Conservation (phyloP, 1,140 invertebrate genomes). For the Ceratitis capitata region DNA sequence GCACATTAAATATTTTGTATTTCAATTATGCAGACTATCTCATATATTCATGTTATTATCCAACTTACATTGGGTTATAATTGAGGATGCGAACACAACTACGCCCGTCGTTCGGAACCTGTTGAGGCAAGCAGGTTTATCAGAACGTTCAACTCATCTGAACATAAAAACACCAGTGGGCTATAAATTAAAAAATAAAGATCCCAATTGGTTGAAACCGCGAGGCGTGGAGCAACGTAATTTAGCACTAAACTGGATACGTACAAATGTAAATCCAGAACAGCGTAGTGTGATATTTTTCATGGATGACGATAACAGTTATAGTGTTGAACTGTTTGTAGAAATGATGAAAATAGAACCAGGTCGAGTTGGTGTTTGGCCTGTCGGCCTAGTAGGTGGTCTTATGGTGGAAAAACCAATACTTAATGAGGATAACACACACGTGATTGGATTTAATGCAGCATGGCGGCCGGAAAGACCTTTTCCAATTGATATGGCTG, state of each 20-base stretch:
- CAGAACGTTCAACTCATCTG: conserved; percentile 55
- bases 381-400: conserved; percentile 94
- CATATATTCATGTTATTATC: conserved; percentile 89
- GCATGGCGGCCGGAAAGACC: conserved; percentile 86
- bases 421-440: conserved; percentile 72
- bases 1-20: conserved; percentile 28
- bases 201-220: conserved; percentile 90
- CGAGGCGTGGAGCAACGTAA: conserved; percentile 96
- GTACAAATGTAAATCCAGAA: conserved; percentile 71
- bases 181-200: conserved; percentile 74
- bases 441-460: conserved; percentile 85
- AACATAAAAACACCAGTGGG: conserved; percentile 69
- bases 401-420: conserved; percentile 86
- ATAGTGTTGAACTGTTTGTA: conserved; percentile 79
- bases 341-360: conserved; percentile 76
- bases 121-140: conserved; percentile 72
- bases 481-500: conserved; percentile 98
- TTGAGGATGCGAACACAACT: conserved; percentile 86
- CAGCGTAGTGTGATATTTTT: conserved; percentile 91
- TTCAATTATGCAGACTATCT: conserved; percentile 72
- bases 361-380: conserved; percentile 92
- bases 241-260: conserved; percentile 86
- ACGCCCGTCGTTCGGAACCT: conserved; percentile 83
- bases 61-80: conserved; percentile 94
- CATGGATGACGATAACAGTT: conserved; percentile 95